Evolutionary conservation across 2,888 invertebrate species (phyloP).

Genomic region (Drosophila lutescens): DNA sequence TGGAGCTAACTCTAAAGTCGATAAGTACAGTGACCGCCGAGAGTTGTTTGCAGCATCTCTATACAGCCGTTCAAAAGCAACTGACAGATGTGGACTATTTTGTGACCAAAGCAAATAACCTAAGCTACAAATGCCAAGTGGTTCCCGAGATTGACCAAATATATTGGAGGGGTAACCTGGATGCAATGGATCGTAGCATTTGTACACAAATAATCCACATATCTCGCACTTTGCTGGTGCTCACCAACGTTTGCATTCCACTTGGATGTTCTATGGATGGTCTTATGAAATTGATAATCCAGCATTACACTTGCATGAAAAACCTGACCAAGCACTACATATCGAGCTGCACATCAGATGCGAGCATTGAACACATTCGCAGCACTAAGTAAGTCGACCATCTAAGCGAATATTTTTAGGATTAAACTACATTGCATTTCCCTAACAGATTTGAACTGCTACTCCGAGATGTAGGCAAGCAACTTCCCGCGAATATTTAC

Average conservation of each 20-base stretch:
- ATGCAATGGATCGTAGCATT: constrained; percentile 86
- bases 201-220: constrained; percentile 87
- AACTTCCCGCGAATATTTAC: constrained; percentile 86
- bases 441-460: constrained; percentile 85
- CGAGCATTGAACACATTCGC: constrained; percentile 62
- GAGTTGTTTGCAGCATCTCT: constrained; percentile 75
- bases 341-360: constrained; percentile 83
- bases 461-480: constrained; percentile 86
- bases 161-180: constrained; percentile 84
- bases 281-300: constrained; percentile 86
- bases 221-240: constrained; percentile 85
- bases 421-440: background rate
- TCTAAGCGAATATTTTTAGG: background rate
- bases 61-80: constrained; percentile 79
- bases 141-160: constrained; percentile 84
- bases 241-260: constrained; percentile 85
- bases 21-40: constrained; percentile 74
- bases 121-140: constrained; percentile 84
- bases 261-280: constrained; percentile 86
- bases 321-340: constrained; percentile 87
- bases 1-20: constrained; percentile 74
- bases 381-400: constrained; percentile 72
- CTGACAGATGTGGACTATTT: constrained; percentile 83
- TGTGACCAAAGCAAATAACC: constrained; percentile 84
- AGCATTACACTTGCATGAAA: constrained; percentile 86